Evolutionary conservation across 2,113 vertebrate species (phyloP), one percentile per base, ranked within the genome.

Genomic region (Rana temporaria): DNA sequence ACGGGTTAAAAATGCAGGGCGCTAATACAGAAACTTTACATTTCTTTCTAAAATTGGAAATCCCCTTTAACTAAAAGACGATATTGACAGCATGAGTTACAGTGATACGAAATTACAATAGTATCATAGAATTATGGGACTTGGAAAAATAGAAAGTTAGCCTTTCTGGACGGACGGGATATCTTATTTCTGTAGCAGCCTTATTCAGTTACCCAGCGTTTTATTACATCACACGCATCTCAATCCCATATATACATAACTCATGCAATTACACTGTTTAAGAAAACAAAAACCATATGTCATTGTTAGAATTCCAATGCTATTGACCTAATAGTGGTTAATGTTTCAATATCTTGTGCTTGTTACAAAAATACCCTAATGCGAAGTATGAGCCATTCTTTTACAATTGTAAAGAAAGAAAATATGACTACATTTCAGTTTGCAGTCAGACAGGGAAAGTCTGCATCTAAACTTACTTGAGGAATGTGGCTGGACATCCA

Each of bases 261-360:
- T 83, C 64, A 76, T 60, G 22, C 71, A 52, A 76, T 83, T 76
- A 82, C 73, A 74, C n/a, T 76, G 63, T 82, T 81, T 64, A 67
- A 55, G 70, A 75, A 75, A 76, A 64, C 81, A 75, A 64, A 76
- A 82, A 75, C 81, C 81, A 75, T 63, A 55, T 75, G 64, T 83
- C 63, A 60, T 76, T 75, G 63, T 59, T 60, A 48, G 64, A 76
- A 83, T 83, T 83, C 81, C 81, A 83, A 38, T 48, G 71, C 22
- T 74, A 67, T 67, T 74, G 67, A 74, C 52, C 59, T 82, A 83
- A 83, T 83, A 59, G 81, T 59, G 22, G 20, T 59, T 59, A 68
- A 83, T 48, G 81, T 60, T 68, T 76, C 81, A 76, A 38, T 83
- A 76, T 59, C 64, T 83, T 67, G 69, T 75, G 71, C 60, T 75